Evolutionary conservation across 23 tunicate genomes (phyloP).

Genomic region (Oikopleura dioica): DNA sequence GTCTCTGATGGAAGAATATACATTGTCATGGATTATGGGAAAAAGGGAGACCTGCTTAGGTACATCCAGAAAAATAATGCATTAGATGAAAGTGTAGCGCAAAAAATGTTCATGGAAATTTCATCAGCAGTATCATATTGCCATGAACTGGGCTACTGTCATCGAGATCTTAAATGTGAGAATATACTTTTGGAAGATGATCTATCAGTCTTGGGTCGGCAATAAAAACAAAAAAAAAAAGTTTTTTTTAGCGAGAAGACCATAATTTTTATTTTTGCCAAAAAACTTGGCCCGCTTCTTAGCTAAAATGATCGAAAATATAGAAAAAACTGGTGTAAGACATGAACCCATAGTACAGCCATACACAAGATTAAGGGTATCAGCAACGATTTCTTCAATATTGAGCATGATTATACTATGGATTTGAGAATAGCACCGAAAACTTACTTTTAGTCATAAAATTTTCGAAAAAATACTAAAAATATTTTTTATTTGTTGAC

Average conservation of each 20-base stretch:
- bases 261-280: too few species aligned
- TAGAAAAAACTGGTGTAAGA: too few species aligned
- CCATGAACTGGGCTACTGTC: neutral
- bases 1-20: conserved; percentile 63
- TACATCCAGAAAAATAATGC: neutral
- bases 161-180: conserved; percentile 84
- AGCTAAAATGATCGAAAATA: too few species aligned
- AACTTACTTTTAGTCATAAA: neutral
- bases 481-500: too few species aligned
- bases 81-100: neutral
- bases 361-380: too few species aligned
- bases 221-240: too few species aligned
- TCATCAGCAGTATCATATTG: neutral
- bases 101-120: neutral
- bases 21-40: conserved; percentile 43
- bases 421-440: too few species aligned
- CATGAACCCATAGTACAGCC: too few species aligned
- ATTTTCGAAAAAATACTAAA: neutral
- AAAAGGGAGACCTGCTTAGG: neutral
- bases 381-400: too few species aligned
- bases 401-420: too few species aligned
- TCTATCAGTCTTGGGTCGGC: conserved; percentile 30
- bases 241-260: too few species aligned
- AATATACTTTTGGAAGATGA: conserved; percentile 56
- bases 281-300: too few species aligned